phyloP scores from a whole-genome alignment of 2,113 vertebrate species.

The Ammospiza caudacuta region DNA sequence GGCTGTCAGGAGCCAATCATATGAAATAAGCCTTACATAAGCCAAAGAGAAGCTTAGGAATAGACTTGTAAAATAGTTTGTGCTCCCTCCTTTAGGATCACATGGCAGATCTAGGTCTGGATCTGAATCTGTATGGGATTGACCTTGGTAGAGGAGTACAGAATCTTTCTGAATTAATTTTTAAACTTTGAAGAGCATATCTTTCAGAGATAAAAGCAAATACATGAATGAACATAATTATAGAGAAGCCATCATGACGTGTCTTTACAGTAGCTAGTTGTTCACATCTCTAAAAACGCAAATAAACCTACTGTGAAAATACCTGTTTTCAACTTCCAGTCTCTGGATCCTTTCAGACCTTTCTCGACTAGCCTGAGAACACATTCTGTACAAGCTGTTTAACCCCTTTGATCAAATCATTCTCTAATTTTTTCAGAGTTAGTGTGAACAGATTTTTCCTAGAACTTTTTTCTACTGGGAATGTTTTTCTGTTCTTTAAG shows the following conservation, averaged over 20 bases:
- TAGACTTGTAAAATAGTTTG: not conserved
- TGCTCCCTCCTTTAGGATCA: not conserved
- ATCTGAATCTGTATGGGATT: not conserved
- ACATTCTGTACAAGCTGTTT: not conserved
- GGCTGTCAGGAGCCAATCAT: slow-evolving; percentile 36
- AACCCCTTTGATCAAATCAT: not conserved
- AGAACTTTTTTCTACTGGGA: not conserved
- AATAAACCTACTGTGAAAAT: not conserved
- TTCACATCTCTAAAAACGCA: not conserved
- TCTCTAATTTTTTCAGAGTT: not conserved
- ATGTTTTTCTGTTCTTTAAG: not conserved
- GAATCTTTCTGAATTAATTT: not conserved
- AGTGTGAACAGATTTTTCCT: not conserved
- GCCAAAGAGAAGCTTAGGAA: not conserved
- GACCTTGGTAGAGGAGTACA: not conserved
- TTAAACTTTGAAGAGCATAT: not conserved
- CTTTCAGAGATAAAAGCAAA: not conserved
- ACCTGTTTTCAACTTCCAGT: not conserved
- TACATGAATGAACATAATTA: not conserved
- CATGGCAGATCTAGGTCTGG: not conserved
- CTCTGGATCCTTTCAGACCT: not conserved
- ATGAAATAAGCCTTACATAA: slow-evolving; percentile 52
- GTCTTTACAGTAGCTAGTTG: not conserved
- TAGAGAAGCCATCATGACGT: not conserved
- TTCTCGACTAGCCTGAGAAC: not conserved